Conservation (phyloP, 1,140 invertebrate genomes). For the Bombus cullumanus region DNA sequence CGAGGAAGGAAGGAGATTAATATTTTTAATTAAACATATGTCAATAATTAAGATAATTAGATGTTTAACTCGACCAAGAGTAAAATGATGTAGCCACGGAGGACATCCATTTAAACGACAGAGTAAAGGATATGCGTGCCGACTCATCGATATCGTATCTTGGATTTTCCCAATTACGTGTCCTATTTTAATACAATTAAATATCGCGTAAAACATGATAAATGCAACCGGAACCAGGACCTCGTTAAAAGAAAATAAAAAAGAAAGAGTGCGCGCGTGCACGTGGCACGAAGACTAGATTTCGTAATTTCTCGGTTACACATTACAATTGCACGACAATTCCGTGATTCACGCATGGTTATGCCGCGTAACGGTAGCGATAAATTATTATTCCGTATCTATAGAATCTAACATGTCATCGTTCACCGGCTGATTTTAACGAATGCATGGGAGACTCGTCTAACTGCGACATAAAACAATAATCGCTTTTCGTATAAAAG, state of each 20-base stretch:
- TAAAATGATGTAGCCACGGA: neutral
- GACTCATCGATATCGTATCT: neutral
- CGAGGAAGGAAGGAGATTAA: neutral
- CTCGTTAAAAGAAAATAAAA: constrained; percentile 39
- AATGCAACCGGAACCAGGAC: constrained; percentile 56
- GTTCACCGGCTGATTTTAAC: constrained; percentile 5
- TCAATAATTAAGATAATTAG: no score
- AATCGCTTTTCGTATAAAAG: neutral
- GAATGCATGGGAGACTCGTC: neutral
- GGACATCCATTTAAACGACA: neutral
- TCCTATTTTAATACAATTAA: constrained; percentile 39
- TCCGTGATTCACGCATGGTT: constrained; percentile 62
- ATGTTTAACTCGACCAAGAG: no score
- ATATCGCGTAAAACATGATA: constrained; percentile 14
- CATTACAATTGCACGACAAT: constrained; percentile 56
- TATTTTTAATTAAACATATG: neutral
- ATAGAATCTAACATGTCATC: constrained; percentile 30
- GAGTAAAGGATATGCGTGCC: neutral
- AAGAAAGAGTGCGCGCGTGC: neutral
- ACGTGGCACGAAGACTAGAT: constrained; percentile 40
- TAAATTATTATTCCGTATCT: constrained; percentile 43
- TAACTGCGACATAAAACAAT: neutral
- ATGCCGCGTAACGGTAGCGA: constrained; percentile 56
- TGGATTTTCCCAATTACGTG: constrained; percentile 3
- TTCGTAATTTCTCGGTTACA: constrained; percentile 59